Evolutionary conservation across 2,888 invertebrate species (phyloP).

Genomic region (Ypsolopha sequella): DNA sequence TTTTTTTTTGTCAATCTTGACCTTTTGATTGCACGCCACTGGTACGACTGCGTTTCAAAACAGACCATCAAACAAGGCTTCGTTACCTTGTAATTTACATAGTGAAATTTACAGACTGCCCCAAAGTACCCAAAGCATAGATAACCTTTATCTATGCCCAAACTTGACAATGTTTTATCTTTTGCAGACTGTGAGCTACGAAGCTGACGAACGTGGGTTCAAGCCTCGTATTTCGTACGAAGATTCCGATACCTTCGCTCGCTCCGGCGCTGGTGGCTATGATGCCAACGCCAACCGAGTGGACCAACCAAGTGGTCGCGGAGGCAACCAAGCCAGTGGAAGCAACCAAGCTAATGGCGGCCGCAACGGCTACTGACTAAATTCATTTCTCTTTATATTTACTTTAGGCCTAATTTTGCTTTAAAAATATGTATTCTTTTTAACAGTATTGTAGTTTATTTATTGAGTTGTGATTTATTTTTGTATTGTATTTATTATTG

Average conservation of each 20-base stretch:
- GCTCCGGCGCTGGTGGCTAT: conserved; percentile 14
- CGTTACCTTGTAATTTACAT: too few relatives aligned
- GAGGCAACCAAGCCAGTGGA: conserved; percentile 12
- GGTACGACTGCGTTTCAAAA: too few relatives aligned
- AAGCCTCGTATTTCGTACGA: conserved; percentile 76
- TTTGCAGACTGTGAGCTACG: conserved; percentile 73
- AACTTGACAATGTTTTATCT: background rate
- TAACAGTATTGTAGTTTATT: conserved; percentile 5
- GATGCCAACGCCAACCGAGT: background rate
- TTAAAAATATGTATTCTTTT: conserved; percentile 6
- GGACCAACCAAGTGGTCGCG: conserved; percentile 20
- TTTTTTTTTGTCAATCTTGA: too few relatives aligned
- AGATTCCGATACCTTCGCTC: conserved; percentile 46
- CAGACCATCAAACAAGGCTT: too few relatives aligned
- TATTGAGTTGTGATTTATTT: too few relatives aligned
- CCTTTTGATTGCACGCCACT: too few relatives aligned
- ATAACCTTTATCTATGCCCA: too few relatives aligned
- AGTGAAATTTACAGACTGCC: too few relatives aligned
- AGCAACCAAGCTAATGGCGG: conserved; percentile 15
- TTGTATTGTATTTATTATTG: too few relatives aligned
- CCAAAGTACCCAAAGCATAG: too few relatives aligned
- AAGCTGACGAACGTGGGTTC: conserved; percentile 75
- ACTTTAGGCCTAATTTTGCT: conserved; percentile 10
- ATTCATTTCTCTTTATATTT: conserved; percentile 6
- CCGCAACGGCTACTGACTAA: conserved; percentile 12